Evolutionary conservation across 2,113 vertebrate genomes (phyloP).

Genomic region (Progne subis): DNA sequence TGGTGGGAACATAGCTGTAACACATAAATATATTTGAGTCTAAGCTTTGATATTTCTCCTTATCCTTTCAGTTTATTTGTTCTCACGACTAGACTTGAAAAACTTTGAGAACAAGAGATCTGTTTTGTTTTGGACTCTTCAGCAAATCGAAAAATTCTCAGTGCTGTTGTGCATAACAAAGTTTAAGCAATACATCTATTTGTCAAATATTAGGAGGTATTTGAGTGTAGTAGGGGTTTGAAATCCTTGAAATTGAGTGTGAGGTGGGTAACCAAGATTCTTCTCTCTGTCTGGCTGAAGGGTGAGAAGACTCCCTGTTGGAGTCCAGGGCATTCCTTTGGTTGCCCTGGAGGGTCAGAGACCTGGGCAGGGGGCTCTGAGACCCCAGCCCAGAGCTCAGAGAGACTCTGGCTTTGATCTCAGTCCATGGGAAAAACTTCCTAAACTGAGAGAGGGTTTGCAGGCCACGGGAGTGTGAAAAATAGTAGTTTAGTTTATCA

Average conservation of each 20-base stretch:
- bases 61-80: not conserved
- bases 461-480: too few species aligned
- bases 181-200: not conserved
- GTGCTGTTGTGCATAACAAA: not conserved
- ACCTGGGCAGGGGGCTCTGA: too few species aligned
- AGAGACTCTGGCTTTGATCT: too few species aligned
- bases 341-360: too few species aligned
- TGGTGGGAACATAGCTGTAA: not conserved
- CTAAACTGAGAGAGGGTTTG: too few species aligned
- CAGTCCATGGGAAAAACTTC: too few species aligned
- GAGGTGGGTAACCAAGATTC: not conserved
- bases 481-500: too few species aligned
- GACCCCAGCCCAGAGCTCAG: too few species aligned
- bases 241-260: not conserved
- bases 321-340: too few species aligned
- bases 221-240: not conserved
- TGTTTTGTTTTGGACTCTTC: not conserved
- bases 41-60: not conserved
- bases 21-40: not conserved
- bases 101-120: not conserved
- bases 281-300: accelerated
- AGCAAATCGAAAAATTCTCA: not conserved
- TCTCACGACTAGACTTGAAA: not conserved
- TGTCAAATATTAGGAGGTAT: not conserved
- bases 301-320: not conserved